Base-by-base conservation (phyloP, 2,113 vertebrate genomes). In the Rhadina sibilatrix region DNA sequence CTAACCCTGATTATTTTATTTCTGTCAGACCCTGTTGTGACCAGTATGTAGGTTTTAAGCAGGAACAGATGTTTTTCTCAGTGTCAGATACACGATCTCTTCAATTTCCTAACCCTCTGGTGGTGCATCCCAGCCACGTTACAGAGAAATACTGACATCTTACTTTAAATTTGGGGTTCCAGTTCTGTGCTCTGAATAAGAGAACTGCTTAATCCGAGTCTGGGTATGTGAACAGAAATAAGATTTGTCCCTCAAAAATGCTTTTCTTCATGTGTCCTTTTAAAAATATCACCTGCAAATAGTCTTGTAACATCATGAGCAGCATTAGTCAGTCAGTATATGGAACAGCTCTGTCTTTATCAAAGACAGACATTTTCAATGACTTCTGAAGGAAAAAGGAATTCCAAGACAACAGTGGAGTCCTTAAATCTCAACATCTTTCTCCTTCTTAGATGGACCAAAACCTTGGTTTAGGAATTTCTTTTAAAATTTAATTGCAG, bases 401-500 rank as follows among this genome's bases (percentile, higher is more conserved):
- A 81, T 71, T 93, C 42, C 16, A 56, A 59, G 44, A 40, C 37
- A 66, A 53, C 16, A 65, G 18, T 16, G 38, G 33, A 60, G 49
- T 60, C 11, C 27, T 93, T n/a, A 77, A 84, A 66, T 77, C 22
- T 75, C 33, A 46, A 25, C 38, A 44, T 49, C 13, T 64, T 74
- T 85, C 40, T 74, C 47, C 59, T 74, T 53, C 50, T 84, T 89
- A 63, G 83, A 83, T 64, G 54, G 42, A 49, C 49, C 9, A 70
- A 57, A 57, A 44, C 14, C 44, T 69, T 78, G 38, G 68, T 88
- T 86, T 82, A 81, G 65, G 49, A 80, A 66, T 87, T 91, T 64
- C 0, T 76, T 96, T 92, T 89, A 89, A 95, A 93, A 75, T 93
- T 93, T 90, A 94, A 87, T 92, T 90, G 57, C 68, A 47, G 53